Evolutionary conservation across 2,797 vertebrate genomes (phyloP), one percentile per base, ranked within the genome.

Genomic region (Trachurus trachurus): DNA sequence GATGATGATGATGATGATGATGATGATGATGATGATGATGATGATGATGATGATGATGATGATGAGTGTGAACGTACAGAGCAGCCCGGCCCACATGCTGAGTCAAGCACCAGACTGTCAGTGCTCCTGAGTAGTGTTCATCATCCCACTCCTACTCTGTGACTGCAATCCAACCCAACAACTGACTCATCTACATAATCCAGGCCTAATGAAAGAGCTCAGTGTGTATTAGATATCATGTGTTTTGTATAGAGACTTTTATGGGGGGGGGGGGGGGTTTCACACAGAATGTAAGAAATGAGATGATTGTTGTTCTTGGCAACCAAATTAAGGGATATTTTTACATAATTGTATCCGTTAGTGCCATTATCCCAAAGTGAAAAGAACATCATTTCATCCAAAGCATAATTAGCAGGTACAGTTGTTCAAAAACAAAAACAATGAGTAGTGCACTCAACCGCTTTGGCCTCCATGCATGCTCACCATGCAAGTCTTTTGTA

Each of bases 91-190:
- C 78, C 78, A 80, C 74, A 76, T 49, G 64, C 74, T 88, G 76
- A 89, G 63, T 83, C 81, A 76, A 42, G 17, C 64, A 49, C 72
- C 26, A 66, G 58, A 44, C 64, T 84, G 73, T 85, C 84, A 72
- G 61, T 56, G 37, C 21, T 62, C 39, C 29, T 67, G 42, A 76
- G 67, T 26, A 31, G 16, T 65, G 47, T 7, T 77, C 69, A 63
- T 82, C 50, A 58, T 77, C 79, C 63, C 60, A 78, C 78, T 81
- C 83, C 67, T 39, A 66, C 73, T 80, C 72, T 50, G 70, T 73
- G 59, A 62, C 58, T 50, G 50, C 53, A 63, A 19, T 42, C 53
- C 54, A 85, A 34, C 10, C 15, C 29, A 52, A 52, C 39, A 34
- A 54, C 21, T 44, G 26, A 84, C 40, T 76, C 60, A 54, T 60